A percentile compares a stretch with the other conserved stretches of the same genome.
Evolutionary conservation across 1,140 invertebrate genomes (phyloP).

Genomic region (Macrobrachium rosenbergii): DNA sequence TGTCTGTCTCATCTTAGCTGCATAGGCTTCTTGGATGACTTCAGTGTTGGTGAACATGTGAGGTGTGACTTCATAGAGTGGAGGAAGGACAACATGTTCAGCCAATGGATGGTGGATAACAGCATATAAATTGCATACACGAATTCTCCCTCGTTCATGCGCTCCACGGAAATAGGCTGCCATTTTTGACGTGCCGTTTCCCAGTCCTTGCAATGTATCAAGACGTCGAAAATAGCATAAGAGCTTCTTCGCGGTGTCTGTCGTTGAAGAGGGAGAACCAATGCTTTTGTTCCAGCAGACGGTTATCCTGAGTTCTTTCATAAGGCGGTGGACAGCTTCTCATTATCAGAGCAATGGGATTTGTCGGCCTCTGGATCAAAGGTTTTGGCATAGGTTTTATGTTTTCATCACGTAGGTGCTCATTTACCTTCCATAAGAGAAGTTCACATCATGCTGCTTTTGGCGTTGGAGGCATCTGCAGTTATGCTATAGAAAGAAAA

Average conservation of each 20-base stretch:
- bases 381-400: background rate
- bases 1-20: slow-evolving; percentile 28
- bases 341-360: slow-evolving; percentile 28
- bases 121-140: slow-evolving; percentile 40
- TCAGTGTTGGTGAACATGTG: slow-evolving; percentile 54
- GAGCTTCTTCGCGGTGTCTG: slow-evolving; percentile 18
- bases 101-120: slow-evolving; percentile 21
- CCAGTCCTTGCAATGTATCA: slow-evolving; percentile 41
- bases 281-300: slow-evolving; percentile 19
- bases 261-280: slow-evolving; percentile 37
- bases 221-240: slow-evolving; percentile 35
- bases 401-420: slow-evolving; percentile 16
- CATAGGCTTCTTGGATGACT: slow-evolving; percentile 42
- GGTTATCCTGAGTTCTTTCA: slow-evolving; percentile 17
- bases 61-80: slow-evolving; percentile 52
- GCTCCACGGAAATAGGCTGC: slow-evolving; percentile 41
- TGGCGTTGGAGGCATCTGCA: slow-evolving; percentile 14
- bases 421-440: slow-evolving; percentile 26
- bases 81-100: slow-evolving; percentile 34
- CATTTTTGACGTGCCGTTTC: slow-evolving; percentile 13
- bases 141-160: slow-evolving; percentile 48
- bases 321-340: slow-evolving; percentile 7
- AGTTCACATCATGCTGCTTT: slow-evolving; percentile 49
- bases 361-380: slow-evolving; percentile 16
- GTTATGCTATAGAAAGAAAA: background rate